Base-by-base conservation (phyloP, 1,140 invertebrate genomes). In the Glomeris maerens region DNA sequence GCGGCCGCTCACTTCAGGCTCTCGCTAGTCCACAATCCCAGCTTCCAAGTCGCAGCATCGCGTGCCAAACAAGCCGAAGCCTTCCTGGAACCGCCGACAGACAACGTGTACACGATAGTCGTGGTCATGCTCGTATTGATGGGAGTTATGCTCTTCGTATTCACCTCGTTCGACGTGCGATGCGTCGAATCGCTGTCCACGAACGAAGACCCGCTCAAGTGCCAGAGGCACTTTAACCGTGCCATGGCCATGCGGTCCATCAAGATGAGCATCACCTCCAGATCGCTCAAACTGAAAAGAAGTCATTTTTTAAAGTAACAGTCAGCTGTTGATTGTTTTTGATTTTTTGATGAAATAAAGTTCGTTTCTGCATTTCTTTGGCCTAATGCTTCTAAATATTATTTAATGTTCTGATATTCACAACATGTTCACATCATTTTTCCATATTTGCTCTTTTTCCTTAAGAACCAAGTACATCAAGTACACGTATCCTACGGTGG, bases 241-340 rank as follows among this genome's bases (percentile, higher is more conserved):
- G 81, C 83, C 1, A 83, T 87, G 80, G 82, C 83, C 2, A 87
- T 87, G 83, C 72, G 82, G 21, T 82, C 81, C 45, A 70, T 88
- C 27, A 71, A 70, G 51, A 60, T 65, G n/a, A 69, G 70, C 1
- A 71, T 72, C 22, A 71, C 68, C 47, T 68, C 66, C 13, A 57
- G 64, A 47, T 57, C 70, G 27, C 67, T 70, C 13, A 56, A 67
- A 26, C 31, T 53, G 36, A 44, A 5, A 29, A 57, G 42, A 31
- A 50, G 31, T 36, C 31, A 36, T n/a, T 13, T 36, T 36, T n/a
- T n/a, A n/a, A n/a, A n/a, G n/a, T n/a, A n/a, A n/a, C n/a, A n/a
- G n/a, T n/a, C n/a, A n/a, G n/a, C n/a, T n/a, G n/a, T n/a, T n/a
- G n/a, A n/a, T n/a, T n/a, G n/a, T n/a, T n/a, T n/a, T n/a, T n/a